Percentiles rank a stretch among this genome's conserved stretches.
Evolutionary conservation across 2,888 invertebrate genomes (phyloP).

Genomic region (Synergus laeviventris): DNA sequence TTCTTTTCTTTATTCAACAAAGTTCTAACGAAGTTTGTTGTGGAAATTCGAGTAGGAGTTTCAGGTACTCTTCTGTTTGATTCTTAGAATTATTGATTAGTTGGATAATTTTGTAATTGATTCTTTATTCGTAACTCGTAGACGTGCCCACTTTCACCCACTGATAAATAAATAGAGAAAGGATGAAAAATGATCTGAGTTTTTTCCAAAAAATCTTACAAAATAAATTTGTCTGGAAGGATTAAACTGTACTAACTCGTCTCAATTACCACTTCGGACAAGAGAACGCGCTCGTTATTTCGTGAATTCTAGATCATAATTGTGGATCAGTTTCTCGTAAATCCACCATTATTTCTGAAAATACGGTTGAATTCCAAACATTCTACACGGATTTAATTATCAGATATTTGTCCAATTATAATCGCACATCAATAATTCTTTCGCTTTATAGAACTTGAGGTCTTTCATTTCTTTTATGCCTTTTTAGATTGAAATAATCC

Average conservation of each 20-base stretch:
- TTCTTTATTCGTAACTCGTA: background rate
- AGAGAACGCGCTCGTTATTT: conserved; percentile 25
- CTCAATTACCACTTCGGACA: conserved; percentile 1
- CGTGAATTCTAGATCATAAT: conserved; percentile 28
- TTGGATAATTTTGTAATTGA: background rate
- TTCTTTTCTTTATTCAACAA: background rate
- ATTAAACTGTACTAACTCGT: conserved; percentile 18
- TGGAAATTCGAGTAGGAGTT: background rate
- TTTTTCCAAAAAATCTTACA: too few species aligned
- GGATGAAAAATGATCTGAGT: too few species aligned
- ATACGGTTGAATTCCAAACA: background rate
- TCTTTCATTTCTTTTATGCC: background rate
- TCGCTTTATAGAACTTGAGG: background rate
- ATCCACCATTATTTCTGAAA: background rate
- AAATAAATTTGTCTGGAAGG: background rate
- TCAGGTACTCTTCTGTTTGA: background rate
- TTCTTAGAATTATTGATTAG: background rate
- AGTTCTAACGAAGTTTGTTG: background rate
- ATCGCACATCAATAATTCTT: background rate
- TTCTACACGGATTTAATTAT: background rate
- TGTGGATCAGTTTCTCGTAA: conserved; percentile 13
- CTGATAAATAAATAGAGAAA: background rate
- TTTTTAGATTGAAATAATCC: background rate
- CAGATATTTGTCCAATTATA: conserved; percentile 21
- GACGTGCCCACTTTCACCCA: background rate